Conservation (phyloP, 1,140 invertebrate species). For the Spodoptera frugiperda region DNA sequence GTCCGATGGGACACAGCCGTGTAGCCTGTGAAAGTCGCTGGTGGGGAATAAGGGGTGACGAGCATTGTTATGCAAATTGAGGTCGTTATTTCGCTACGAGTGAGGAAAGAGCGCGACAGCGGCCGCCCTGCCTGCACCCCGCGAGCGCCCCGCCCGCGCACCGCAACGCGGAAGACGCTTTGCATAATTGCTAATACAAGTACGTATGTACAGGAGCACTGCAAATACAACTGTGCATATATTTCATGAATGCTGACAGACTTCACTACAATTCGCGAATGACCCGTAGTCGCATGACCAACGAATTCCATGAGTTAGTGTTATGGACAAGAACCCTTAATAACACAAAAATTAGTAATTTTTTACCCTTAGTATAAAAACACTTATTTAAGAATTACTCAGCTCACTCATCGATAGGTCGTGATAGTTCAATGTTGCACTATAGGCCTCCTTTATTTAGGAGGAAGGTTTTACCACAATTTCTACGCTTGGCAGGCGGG, state of each 20-base stretch:
- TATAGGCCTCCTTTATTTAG: too few relatives aligned
- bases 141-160: slow-evolving; percentile 69
- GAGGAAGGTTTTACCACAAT: too few relatives aligned
- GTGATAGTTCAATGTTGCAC: too few relatives aligned
- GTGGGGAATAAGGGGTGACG: slow-evolving; percentile 83
- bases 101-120: slow-evolving; percentile 84
- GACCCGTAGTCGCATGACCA: too few relatives aligned
- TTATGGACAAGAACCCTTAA: too few relatives aligned
- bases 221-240: slow-evolving; percentile 30
- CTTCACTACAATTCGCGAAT: background rate
- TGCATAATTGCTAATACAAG: slow-evolving; percentile 84
- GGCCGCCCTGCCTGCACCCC: slow-evolving; percentile 73
- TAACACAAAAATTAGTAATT: too few relatives aligned
- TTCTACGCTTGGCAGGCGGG: too few relatives aligned
- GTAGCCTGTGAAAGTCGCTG: slow-evolving; percentile 82
- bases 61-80: slow-evolving; percentile 86
- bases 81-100: slow-evolving; percentile 85
- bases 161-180: slow-evolving; percentile 79
- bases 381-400: too few relatives aligned
- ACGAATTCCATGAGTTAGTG: too few relatives aligned
- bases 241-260: slow-evolving; percentile 27
- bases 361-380: too few relatives aligned
- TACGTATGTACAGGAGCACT: slow-evolving; percentile 59
- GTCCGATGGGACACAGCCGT: slow-evolving; percentile 76
- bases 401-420: too few relatives aligned